phyloP scores from a whole-genome alignment of 2,797 vertebrate species.

The Euphonia xanthogaster region DNA sequence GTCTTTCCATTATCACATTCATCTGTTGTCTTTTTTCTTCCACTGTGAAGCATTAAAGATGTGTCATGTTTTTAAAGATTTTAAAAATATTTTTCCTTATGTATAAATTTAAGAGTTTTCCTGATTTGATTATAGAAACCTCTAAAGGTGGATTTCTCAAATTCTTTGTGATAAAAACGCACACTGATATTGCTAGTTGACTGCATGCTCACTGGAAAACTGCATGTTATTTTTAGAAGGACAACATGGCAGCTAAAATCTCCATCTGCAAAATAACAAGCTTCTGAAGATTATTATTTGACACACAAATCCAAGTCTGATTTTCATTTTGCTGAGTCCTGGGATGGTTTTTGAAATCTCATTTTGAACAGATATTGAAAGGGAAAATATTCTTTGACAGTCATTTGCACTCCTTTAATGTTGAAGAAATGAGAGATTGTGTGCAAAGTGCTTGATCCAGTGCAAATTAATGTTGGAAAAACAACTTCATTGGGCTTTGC shows the following conservation, averaged over 20 bases:
- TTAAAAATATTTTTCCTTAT: not conserved
- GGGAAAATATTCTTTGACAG: slow-evolving; percentile 43
- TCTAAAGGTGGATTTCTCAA: slow-evolving; percentile 18
- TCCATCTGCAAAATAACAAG: slow-evolving; percentile 65
- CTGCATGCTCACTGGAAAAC: slow-evolving; percentile 49
- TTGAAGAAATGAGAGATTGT: slow-evolving; percentile 61
- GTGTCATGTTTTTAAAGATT: not conserved
- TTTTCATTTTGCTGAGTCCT: slow-evolving; percentile 60
- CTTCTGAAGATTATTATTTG: slow-evolving; percentile 64
- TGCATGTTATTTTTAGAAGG: slow-evolving; percentile 73
- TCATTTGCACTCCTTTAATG: slow-evolving; percentile 46
- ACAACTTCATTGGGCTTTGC: not conserved
- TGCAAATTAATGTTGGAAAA: not conserved
- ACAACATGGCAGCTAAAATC: slow-evolving; percentile 70
- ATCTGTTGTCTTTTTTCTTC: not conserved
- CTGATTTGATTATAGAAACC: not conserved
- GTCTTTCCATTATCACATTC: not conserved
- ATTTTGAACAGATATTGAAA: slow-evolving; percentile 34
- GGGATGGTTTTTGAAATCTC: slow-evolving; percentile 54
- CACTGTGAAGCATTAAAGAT: not conserved
- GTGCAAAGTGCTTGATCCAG: slow-evolving; percentile 23
- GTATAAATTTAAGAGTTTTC: not conserved
- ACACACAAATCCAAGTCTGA: slow-evolving; percentile 60
- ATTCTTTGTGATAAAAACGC: slow-evolving; percentile 22
- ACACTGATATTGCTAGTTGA: slow-evolving; percentile 38